Conservation (phyloP, 2,888 invertebrate species). For the Catocala sponsa region DNA sequence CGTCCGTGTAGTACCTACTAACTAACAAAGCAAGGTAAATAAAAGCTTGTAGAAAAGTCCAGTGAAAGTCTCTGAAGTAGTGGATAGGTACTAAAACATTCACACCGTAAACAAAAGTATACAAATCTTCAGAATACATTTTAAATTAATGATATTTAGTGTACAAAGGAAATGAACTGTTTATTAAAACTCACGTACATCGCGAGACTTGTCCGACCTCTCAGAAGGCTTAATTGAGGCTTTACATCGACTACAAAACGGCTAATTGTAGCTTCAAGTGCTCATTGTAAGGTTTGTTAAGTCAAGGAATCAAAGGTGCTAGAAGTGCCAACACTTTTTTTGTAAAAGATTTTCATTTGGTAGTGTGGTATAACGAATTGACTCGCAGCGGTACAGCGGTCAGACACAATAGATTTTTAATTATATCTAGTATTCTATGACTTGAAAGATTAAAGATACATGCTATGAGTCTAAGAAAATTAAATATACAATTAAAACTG, state of each 20-base stretch:
- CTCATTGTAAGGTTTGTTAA: slow-evolving; percentile 72
- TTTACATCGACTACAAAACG: slow-evolving; percentile 81
- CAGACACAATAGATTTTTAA: too few species aligned
- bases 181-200: slow-evolving; percentile 69
- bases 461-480: too few species aligned
- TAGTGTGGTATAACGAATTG: too few species aligned
- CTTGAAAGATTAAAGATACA: too few species aligned
- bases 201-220: slow-evolving; percentile 65
- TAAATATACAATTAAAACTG: too few species aligned
- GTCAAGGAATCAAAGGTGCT: slow-evolving; percentile 42
- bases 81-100: too few species aligned
- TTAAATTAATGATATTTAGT: slow-evolving; percentile 65
- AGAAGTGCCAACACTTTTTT: slow-evolving; percentile 45
- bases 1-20: too few species aligned
- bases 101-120: slow-evolving; percentile 1
- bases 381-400: too few species aligned
- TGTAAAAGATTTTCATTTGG: not conserved
- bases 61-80: too few species aligned
- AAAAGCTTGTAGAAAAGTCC: too few species aligned
- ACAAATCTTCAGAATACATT: slow-evolving; percentile 49
- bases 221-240: slow-evolving; percentile 81
- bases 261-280: slow-evolving; percentile 83
- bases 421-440: too few species aligned
- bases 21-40: too few species aligned
- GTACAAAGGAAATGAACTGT: slow-evolving; percentile 66